These are phyloP conservation scores for Taenaris catops DNA, from an alignment of 2,888 invertebrate genomes.

Conservation along the genomic window DNA sequence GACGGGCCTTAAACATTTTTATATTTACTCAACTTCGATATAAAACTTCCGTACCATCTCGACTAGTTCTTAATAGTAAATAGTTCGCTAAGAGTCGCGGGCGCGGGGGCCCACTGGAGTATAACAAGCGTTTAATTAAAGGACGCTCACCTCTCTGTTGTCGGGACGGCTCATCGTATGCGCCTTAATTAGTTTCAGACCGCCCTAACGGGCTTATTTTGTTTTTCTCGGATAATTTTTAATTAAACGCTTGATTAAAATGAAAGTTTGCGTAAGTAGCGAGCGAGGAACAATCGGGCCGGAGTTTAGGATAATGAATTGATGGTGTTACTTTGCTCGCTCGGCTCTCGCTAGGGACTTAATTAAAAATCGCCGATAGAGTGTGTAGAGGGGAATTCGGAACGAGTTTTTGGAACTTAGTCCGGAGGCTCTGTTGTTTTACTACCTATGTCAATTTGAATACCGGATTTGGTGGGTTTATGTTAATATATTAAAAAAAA, in stretches of 20 bases:
- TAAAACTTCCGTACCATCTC: too few relatives aligned
- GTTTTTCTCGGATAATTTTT: conserved; percentile 80
- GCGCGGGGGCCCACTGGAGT: conserved; percentile 44
- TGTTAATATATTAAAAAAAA: conserved; percentile 31
- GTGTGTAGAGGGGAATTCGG: conserved; percentile 74
- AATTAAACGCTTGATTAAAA: conserved; percentile 81
- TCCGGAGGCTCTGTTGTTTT: conserved; percentile 71
- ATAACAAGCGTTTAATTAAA: conserved; percentile 72
- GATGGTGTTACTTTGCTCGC: conserved; percentile 78
- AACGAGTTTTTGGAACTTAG: conserved; percentile 76
- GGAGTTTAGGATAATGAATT: conserved; percentile 80
- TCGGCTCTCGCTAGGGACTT: conserved; percentile 72
- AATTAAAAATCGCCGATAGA: conserved; percentile 80
- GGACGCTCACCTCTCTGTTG: conserved; percentile 70
- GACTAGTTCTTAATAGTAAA: conserved; percentile 48
- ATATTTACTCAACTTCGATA: too few relatives aligned
- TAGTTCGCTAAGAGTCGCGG: conserved; percentile 55
- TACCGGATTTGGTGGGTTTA: conserved; percentile 51
- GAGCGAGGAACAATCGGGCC: conserved; percentile 77
- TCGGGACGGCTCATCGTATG: conserved; percentile 70
- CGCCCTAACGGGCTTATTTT: conserved; percentile 79
- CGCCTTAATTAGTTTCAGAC: conserved; percentile 77
- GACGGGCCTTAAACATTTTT: too few relatives aligned
- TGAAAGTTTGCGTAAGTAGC: conserved; percentile 80
- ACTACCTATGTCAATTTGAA: conserved; percentile 75